Evolutionary conservation across 2,888 invertebrate genomes (phyloP).

Genomic region (Aquatica leii): DNA sequence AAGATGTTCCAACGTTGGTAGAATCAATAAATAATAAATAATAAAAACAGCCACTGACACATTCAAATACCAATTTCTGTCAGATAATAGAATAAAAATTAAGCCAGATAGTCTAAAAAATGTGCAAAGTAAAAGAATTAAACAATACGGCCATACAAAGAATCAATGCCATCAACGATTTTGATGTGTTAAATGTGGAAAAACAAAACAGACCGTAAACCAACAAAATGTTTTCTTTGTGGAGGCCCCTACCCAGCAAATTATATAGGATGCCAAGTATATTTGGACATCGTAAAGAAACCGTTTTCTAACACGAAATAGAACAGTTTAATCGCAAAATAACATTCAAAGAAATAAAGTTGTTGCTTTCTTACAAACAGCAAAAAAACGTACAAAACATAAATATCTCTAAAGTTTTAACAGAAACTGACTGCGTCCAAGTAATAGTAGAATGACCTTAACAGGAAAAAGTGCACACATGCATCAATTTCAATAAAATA

Average conservation of each 20-base stretch:
- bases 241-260: slow-evolving; percentile 17
- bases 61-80: no score
- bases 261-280: slow-evolving; percentile 23
- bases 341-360: no score
- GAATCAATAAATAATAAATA: no score
- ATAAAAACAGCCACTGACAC: no score
- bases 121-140: no score
- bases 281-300: slow-evolving; percentile 16
- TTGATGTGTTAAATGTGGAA: not conserved
- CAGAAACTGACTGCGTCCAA: not conserved
- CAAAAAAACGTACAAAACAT: not conserved
- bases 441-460: not conserved
- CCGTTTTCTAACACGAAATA: not conserved
- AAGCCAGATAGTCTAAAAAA: no score
- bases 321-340: no score
- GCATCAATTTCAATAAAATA: not conserved
- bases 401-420: not conserved
- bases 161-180: no score
- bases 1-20: no score
- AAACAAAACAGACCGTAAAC: slow-evolving; percentile 1
- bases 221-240: slow-evolving; percentile 19
- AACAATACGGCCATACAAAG: no score
- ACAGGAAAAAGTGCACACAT: not conserved
- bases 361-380: not conserved
- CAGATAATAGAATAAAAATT: no score